Base-by-base conservation (phyloP, 2,113 vertebrate species). In the Malurus alboscapulatus region DNA sequence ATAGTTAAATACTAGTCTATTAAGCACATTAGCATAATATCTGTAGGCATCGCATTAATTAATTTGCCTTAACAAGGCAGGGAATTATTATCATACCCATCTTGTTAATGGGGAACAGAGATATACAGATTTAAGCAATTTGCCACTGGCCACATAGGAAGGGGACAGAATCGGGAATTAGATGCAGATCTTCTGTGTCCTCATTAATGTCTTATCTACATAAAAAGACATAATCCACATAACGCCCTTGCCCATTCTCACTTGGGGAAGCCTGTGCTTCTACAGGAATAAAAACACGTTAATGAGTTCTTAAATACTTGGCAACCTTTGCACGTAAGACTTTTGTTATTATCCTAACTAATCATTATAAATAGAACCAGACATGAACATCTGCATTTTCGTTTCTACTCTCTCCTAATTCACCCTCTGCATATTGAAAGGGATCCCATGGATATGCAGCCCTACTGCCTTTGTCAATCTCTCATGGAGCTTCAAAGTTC, bases 41-140 rank as follows among this genome's bases (percentile, higher is more conserved):
- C 93, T 96, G 87, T 84, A 87, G 93, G 89, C 92, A 86, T 20
- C 25, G 11, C 68, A 92, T 91, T 96, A 90, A 95, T 95, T 96
- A 96, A 96, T 93, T 95, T 94, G 83, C 90, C 76, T 86, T 92
- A 95, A 96, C 94, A 90, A 96, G 93, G 82, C 85, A 92, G 72
- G 91, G 92, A 95, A 94, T 94, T 93, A 94, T 91, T 90, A 96
- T 95, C 88, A 87, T 88, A 88, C 73, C 93, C 94, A 94, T 96
- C 87, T 92, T 92, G 92, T 87, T 95, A 95, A 95, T 84, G 65
- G 83, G 88, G 93, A 93, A 95, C 79, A 94, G 92, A 77, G 82
- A 89, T 74, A 96, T 10, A 87, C 84, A 94, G 78, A 94, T 80
- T 90, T 90, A 94, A 95, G 87, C 78, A 92, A 92, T 95, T 95